Percentiles rank a stretch among this genome's conserved stretches.
Evolutionary conservation across 2,797 vertebrate genomes (phyloP).

Genomic region (Gallinago solitaria): DNA sequence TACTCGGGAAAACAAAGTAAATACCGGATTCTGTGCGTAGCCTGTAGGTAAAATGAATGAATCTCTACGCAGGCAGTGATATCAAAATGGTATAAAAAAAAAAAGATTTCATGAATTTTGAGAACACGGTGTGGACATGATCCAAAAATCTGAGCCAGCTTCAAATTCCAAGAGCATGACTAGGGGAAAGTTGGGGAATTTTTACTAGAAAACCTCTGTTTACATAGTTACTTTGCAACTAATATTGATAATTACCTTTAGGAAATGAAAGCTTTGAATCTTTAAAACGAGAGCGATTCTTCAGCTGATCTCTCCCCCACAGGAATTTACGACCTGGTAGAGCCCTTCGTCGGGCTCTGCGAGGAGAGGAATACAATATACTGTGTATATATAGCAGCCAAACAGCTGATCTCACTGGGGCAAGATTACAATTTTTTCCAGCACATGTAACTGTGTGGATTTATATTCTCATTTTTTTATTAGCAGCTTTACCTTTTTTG

Average conservation of each 20-base stretch:
- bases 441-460: conserved; percentile 39
- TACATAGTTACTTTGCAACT: neutral
- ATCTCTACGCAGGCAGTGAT: neutral
- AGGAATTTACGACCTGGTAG: conserved; percentile 53
- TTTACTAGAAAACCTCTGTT: neutral
- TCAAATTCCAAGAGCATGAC: neutral
- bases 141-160: neutral
- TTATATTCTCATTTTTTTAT: conserved; percentile 8
- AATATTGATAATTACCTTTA: neutral
- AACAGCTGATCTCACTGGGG: conserved; percentile 63
- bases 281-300: neutral
- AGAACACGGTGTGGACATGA: neutral
- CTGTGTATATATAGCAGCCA: conserved; percentile 53
- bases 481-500: neutral
- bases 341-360: conserved; percentile 35
- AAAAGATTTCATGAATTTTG: neutral
- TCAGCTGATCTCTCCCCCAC: neutral
- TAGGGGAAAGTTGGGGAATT: neutral
- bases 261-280: neutral
- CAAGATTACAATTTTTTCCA: conserved; percentile 69
- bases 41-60: neutral
- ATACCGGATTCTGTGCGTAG: neutral
- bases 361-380: conserved; percentile 47
- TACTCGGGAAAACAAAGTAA: neutral
- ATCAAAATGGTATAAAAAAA: neutral